These are phyloP conservation scores for Dione juno DNA, from an alignment of 2,888 invertebrate species.

Conservation along the genomic window DNA sequence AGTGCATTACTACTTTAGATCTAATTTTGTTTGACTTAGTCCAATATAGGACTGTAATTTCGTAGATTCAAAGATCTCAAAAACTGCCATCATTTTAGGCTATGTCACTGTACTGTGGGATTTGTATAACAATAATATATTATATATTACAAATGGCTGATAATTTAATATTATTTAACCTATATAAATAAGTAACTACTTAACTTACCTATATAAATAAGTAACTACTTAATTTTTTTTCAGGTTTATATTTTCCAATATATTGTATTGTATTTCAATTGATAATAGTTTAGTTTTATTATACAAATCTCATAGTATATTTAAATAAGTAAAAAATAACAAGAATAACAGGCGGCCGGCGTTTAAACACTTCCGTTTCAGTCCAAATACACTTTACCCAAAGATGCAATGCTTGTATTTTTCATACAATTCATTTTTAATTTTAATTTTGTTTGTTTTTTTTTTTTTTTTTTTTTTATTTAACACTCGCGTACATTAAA, in stretches of 20 bases:
- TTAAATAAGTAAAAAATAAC: conserved; percentile 32
- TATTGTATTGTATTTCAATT: background rate
- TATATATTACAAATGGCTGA: conserved; percentile 7
- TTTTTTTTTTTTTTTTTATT: background rate
- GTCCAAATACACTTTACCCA: conserved; percentile 34
- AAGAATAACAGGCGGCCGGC: conserved; percentile 12
- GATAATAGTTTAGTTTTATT: background rate
- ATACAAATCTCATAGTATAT: conserved; percentile 26
- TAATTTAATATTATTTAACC: background rate
- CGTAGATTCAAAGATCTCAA: conserved; percentile 76
- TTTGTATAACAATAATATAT: conserved; percentile 26
- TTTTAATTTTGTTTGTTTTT: background rate
- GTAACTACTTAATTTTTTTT: background rate
- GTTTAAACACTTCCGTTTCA: conserved; percentile 16
- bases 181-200: background rate
- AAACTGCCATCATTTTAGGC: conserved; percentile 63
- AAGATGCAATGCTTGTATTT: conserved; percentile 31
- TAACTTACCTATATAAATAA: background rate
- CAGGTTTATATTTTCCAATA: background rate
- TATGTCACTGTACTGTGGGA: conserved; percentile 52
- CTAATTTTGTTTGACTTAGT: conserved; percentile 62
- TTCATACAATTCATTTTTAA: conserved; percentile 15
- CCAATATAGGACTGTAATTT: conserved; percentile 63
- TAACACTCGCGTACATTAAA: conserved; percentile 4
- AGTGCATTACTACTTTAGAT: conserved; percentile 26